These are phyloP conservation scores for Dallia pectoralis DNA, from an alignment of 2,797 vertebrate species.

Conservation along the genomic window DNA sequence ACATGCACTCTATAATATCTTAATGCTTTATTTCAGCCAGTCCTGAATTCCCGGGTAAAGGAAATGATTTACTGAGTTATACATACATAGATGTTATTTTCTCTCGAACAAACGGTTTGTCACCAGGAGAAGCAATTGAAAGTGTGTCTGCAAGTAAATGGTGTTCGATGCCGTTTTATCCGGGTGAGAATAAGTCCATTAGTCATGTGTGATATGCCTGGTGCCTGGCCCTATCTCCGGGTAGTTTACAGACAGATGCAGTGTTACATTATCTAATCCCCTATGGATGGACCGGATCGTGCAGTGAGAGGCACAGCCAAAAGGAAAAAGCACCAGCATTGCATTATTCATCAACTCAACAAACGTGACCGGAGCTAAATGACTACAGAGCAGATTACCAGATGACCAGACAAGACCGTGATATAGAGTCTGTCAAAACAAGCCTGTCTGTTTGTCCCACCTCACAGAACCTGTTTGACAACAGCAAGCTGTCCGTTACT, in stretches of 20 bases:
- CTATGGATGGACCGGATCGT: constrained; percentile 54
- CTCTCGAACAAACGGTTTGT: constrained; percentile 58
- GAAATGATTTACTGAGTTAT: constrained; percentile 58
- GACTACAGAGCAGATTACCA: not conserved
- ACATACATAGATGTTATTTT: constrained; percentile 56
- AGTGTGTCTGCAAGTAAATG: constrained; percentile 42
- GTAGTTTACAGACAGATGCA: constrained; percentile 39
- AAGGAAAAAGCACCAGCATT: constrained; percentile 50
- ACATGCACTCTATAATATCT: constrained; percentile 25
- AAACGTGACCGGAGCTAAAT: constrained; percentile 11
- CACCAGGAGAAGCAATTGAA: constrained; percentile 63
- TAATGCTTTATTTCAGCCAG: constrained; percentile 34
- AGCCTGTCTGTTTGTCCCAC: not conserved
- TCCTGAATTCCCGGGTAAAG: constrained; percentile 27
- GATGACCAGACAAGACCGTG: not conserved
- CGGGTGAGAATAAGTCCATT: constrained; percentile 66
- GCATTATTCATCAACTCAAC: constrained; percentile 36
- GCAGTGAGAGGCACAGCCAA: not conserved
- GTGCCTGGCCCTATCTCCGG: constrained; percentile 50
- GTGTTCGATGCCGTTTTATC: constrained; percentile 58
- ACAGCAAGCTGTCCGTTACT: not conserved
- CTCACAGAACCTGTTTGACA: not conserved
- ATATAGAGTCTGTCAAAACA: not conserved
- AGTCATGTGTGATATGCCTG: constrained; percentile 70
- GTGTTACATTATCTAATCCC: constrained; percentile 58